phyloP scores from a whole-genome alignment of 2,113 vertebrate genomes.

The Terrapene triunguis region DNA sequence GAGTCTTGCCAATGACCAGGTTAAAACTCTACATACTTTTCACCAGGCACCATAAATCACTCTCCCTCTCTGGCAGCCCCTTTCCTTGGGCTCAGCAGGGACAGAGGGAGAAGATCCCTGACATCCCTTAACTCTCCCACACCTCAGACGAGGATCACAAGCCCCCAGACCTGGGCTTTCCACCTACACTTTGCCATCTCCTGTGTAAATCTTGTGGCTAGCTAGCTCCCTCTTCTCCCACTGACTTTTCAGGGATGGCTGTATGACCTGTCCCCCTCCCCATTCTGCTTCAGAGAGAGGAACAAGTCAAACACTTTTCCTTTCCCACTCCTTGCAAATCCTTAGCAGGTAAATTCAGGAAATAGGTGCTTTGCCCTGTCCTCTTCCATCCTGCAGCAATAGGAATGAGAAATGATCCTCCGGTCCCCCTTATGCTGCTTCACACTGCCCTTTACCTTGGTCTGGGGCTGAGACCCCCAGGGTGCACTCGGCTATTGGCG shows the following conservation, averaged over 20 bases:
- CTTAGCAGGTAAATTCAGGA: neutral
- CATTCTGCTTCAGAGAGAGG: neutral
- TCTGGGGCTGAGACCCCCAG: neutral
- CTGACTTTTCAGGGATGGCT: neutral
- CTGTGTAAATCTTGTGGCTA: neutral
- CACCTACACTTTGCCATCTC: neutral
- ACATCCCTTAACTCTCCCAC: neutral
- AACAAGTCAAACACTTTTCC: neutral
- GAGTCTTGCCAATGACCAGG: neutral
- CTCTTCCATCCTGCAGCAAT: neutral
- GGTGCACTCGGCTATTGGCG: neutral
- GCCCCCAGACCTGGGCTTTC: neutral
- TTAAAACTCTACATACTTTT: neutral
- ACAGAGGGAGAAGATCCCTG: neutral
- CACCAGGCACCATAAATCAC: neutral
- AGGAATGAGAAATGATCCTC: neutral
- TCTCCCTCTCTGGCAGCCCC: neutral
- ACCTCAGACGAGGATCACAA: neutral
- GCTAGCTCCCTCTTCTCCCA: neutral
- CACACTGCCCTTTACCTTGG: neutral
- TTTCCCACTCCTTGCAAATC: neutral
- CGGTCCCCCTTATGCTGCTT: neutral
- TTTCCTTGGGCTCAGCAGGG: neutral
- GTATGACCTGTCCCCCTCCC: neutral
- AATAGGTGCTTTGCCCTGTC: neutral